Evolutionary conservation across 2,113 vertebrate species (phyloP), one percentile per base, ranked within the genome.

Genomic region (Strigops habroptila): DNA sequence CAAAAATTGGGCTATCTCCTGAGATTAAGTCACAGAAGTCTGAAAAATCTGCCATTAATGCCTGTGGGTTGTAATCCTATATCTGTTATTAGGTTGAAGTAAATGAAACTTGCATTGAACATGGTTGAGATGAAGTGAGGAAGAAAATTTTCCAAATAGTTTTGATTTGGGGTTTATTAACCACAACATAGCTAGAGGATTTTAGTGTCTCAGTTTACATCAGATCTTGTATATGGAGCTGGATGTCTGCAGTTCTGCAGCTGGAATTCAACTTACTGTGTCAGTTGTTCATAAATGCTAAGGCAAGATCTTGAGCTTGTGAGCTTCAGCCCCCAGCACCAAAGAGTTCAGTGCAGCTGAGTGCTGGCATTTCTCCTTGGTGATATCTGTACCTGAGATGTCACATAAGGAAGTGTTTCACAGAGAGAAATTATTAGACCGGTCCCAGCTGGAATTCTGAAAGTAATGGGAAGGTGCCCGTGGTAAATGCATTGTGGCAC

Each of bases 401-500:
- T 18, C 77, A 44, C 24, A 2, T 21, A 5, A 35, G 73, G 69
- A 78, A 37, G 23, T 41, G 41, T 59, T 86, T 46, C 33, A 60
- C 2, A 4, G 18, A 31, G 46, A 88, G 86, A 43, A 59, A 53
- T 68, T 6, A 4, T 4, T 52, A 37, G 39, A 12, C 19, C 48
- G 43, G 60, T 43, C 77, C 77, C 89, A 51, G 69, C 21, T 83
- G 86, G 86, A 46, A 44, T 86, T 81, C 19, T 35, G 27, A 17
- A 30, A 12, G 67, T 8, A 4, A 10, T 9, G 51, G 88, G 59
- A 60, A 60, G 27, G 79, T 4, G 6, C 44, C 52, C 0, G 4
- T 12, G 7, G 39, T 3, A 12, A 49, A 24, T 3, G 18, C 2
- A 0, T n/a, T 0, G 1, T 12, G 59, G 41, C 37, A 7, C 19